Evolutionary conservation across 2,113 vertebrate genomes (phyloP).

Genomic region (Hemicordylus capensis): DNA sequence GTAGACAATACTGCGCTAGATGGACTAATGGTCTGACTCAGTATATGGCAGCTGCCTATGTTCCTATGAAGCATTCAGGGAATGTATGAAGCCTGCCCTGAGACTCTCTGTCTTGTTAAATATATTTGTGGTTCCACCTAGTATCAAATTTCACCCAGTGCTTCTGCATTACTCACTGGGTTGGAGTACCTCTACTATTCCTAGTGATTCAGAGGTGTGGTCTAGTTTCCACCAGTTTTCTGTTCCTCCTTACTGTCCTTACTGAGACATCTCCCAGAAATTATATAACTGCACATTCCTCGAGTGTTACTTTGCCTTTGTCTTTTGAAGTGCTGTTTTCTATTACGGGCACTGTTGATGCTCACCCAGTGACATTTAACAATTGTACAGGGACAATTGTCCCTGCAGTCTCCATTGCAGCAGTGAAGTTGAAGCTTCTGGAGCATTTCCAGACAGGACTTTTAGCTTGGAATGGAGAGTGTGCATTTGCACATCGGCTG

Average conservation of each 20-base stretch:
- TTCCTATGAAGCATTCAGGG: too few relatives aligned
- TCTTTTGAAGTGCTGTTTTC: not conserved
- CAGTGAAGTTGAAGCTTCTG: not conserved
- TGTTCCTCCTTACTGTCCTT: not conserved
- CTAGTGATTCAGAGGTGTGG: not conserved
- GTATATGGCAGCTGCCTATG: too few relatives aligned
- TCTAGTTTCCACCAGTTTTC: not conserved
- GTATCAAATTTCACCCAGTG: not conserved
- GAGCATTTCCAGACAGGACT: too few relatives aligned
- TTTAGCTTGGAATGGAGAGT: too few relatives aligned
- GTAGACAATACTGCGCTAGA: too few relatives aligned
- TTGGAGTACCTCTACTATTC: not conserved
- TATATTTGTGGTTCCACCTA: not conserved
- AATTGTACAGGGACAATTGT: not conserved
- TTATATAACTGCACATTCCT: too few relatives aligned
- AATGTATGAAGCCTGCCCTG: not conserved
- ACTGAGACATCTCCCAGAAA: not conserved
- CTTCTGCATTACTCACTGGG: not conserved
- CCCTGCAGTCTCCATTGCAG: not conserved
- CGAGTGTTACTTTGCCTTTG: accelerated
- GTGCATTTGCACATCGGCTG: too few relatives aligned
- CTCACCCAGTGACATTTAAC: not conserved
- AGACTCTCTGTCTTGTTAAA: not conserved
- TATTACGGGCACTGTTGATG: not conserved
- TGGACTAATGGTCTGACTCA: too few relatives aligned